Conservation (phyloP, 1,140 invertebrate genomes). For the Oryzaephilus surinamensis region DNA sequence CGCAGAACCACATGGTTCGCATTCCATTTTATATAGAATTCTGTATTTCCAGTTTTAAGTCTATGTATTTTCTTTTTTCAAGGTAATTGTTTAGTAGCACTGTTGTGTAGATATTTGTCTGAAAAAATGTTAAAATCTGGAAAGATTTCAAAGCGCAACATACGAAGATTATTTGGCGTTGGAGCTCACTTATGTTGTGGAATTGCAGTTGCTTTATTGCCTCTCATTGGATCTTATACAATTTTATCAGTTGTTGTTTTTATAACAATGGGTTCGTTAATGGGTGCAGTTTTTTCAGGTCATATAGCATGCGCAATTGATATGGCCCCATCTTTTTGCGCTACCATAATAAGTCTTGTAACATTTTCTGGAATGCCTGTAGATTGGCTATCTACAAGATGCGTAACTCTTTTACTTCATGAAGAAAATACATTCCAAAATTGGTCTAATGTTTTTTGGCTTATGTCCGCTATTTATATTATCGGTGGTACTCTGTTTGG, state of each 20-base stretch:
- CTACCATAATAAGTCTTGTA: background rate
- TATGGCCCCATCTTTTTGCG: background rate
- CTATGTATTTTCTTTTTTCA: conserved; percentile 1
- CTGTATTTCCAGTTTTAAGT: background rate
- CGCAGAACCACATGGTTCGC: too few species aligned
- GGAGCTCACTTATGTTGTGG: background rate
- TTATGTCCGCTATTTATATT: too few species aligned
- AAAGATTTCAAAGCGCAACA: conserved; percentile 3
- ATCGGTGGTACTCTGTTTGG: too few species aligned
- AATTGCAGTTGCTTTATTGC: too few species aligned
- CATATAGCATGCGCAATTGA: background rate
- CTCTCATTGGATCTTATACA: background rate
- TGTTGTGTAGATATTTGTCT: background rate
- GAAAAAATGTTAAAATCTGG: conserved; percentile 1
- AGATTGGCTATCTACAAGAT: background rate
- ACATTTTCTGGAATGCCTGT: background rate
- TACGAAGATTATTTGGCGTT: background rate
- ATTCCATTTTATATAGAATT: too few species aligned
- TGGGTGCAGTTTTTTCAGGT: background rate
- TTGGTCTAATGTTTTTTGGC: conserved; percentile 2
- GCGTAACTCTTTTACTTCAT: background rate
- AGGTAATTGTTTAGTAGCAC: background rate
- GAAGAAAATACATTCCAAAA: conserved; percentile 1
- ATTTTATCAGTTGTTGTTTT: conserved; percentile 1
- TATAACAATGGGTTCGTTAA: background rate